These are phyloP conservation scores for Elegia similella DNA, from an alignment of 2,888 invertebrate species.

Conservation along the genomic window DNA sequence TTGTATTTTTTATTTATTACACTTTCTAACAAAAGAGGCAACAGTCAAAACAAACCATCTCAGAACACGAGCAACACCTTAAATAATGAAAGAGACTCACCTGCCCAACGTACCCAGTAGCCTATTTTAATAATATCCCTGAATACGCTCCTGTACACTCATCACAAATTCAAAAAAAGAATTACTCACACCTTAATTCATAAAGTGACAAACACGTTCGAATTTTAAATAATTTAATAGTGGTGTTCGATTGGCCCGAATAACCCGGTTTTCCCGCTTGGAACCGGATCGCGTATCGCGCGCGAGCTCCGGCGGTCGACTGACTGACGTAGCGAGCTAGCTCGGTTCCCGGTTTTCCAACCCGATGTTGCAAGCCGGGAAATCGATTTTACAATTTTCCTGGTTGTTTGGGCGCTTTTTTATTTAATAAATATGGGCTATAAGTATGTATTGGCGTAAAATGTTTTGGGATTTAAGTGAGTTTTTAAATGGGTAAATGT, in stretches of 20 bases:
- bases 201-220: slow-evolving; percentile 19
- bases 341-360: slow-evolving; percentile 51
- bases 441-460: neutral
- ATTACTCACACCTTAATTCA: slow-evolving; percentile 13
- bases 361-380: slow-evolving; percentile 50
- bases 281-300: slow-evolving; percentile 29
- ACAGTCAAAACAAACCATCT: slow-evolving; percentile 15
- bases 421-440: slow-evolving; percentile 9
- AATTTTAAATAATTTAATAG: slow-evolving; percentile 32
- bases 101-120: slow-evolving; percentile 37
- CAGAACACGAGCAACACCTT: slow-evolving; percentile 28
- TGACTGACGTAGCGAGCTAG: slow-evolving; percentile 42
- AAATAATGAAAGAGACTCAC: slow-evolving; percentile 47
- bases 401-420: slow-evolving; percentile 11
- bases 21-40: neutral
- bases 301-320: slow-evolving; percentile 61
- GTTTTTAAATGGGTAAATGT: no score
- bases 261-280: neutral
- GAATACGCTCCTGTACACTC: slow-evolving; percentile 43
- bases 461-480: neutral
- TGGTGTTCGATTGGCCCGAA: slow-evolving; percentile 30
- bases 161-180: slow-evolving; percentile 41
- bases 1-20: neutral
- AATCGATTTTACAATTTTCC: slow-evolving; percentile 33
- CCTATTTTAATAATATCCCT: slow-evolving; percentile 49